These are phyloP conservation scores for Typhlichthys eigenmanni DNA, from an alignment of 2,797 vertebrate genomes.

Conservation along the genomic window DNA sequence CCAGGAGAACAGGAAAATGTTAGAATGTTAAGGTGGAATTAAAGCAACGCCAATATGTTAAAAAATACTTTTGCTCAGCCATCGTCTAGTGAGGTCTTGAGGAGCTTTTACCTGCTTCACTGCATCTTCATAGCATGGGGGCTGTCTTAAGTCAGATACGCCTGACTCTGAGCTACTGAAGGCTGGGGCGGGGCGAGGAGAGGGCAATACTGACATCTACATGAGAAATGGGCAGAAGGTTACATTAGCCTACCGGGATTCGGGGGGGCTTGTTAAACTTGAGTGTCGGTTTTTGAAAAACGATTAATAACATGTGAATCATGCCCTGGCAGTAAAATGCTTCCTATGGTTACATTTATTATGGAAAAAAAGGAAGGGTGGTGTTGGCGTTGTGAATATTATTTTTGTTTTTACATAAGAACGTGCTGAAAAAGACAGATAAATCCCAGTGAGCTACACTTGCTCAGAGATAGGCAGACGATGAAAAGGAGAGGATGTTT, in stretches of 20 bases:
- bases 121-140: constrained; percentile 95
- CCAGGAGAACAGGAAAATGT: constrained; percentile 20
- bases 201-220: constrained; percentile 85
- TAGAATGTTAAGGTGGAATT: constrained; percentile 31
- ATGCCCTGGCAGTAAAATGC: constrained; percentile 20
- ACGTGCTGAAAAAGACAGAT: constrained; percentile 1
- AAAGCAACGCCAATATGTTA: constrained; percentile 53
- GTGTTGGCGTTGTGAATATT: constrained; percentile 38
- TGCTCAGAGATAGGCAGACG: constrained; percentile 47
- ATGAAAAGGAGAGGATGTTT: constrained; percentile 47
- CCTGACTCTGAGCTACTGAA: constrained; percentile 87
- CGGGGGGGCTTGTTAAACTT: constrained; percentile 38
- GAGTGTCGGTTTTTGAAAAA: constrained; percentile 16
- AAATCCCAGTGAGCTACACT: not conserved
- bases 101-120: constrained; percentile 89
- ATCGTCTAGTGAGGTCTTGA: constrained; percentile 39
- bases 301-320: constrained; percentile 1
- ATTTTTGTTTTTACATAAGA: not conserved
- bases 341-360: constrained; percentile 10
- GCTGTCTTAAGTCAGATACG: constrained; percentile 88
- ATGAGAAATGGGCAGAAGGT: constrained; percentile 75
- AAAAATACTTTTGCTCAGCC: constrained; percentile 49
- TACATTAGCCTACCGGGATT: constrained; percentile 58
- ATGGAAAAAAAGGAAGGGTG: not conserved
- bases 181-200: constrained; percentile 81